Base-by-base conservation (phyloP, 2,888 invertebrate genomes). In the Stenodema calcarata region DNA sequence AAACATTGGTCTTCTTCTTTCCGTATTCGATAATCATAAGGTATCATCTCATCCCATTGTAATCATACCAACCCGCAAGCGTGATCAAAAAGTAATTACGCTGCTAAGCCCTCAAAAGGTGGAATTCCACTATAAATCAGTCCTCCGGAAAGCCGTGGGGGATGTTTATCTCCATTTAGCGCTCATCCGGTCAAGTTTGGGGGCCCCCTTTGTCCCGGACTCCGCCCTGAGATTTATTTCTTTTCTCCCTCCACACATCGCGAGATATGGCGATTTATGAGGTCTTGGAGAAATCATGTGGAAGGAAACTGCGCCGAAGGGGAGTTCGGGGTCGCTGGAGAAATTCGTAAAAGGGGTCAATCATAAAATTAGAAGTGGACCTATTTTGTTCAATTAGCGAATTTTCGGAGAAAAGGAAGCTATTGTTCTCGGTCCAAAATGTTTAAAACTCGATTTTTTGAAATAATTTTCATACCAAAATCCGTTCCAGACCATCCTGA, bases 251-350 rank as follows among this genome's bases (percentile, higher is more conserved):
- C 16, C n/a, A 18, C 28, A 12, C 27, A 50, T 79, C 79, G 14
- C 79, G 44, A 50, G 79, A 79, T 79, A 79, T 50, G 79, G 79
- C 47, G 79, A 79, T 79, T 79, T 79, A 79, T 79, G 79, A 79
- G 42, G 79, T 79, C 79, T 30, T 30, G 11, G 79, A 79, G 79
- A 27, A 79, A 79, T 79, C 79, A 27, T 6, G 23, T 28, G 47
- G 47, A 79, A 79, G 44, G 50, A 44, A 47, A 41, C 76, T 41
- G 76, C 12, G n/a, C 41, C 12, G 76, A 76, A 41, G 41, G 75
- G 75, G 28, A 30, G 75, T 30, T 35, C 18, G 41, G 76, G 41
- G 30, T 76, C 76, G 27, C 76, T 16, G n/a, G n/a, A 73, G 35
- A 73, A 73, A 73, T 16, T 73, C 27, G 73, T 11, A 23, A 62